Percentiles rank a stretch among this genome's conserved stretches.
phyloP scores from a whole-genome alignment of 2,888 invertebrate genomes.

The Yponomeuta malinellus region DNA sequence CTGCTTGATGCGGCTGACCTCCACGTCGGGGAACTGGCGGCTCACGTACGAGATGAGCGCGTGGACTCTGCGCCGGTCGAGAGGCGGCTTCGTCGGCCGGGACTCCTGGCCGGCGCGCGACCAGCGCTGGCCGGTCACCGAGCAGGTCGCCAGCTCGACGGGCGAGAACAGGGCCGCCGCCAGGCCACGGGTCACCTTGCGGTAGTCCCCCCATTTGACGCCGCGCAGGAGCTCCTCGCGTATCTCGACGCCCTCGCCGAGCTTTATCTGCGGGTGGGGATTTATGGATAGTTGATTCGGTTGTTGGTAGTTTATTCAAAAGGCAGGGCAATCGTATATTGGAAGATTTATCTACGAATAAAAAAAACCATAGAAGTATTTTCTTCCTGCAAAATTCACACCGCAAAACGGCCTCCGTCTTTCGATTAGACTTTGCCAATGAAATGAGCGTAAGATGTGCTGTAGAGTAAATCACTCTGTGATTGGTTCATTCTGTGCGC shows the following conservation, averaged over 20 bases:
- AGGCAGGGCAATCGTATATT: no score
- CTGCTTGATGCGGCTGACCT: constrained; percentile 85
- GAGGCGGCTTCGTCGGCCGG: constrained; percentile 83
- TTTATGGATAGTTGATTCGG: neutral
- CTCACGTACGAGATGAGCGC: constrained; percentile 86
- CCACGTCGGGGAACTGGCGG: constrained; percentile 82
- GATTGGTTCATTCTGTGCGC: no score
- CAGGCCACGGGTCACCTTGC: constrained; percentile 82
- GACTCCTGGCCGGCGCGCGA: constrained; percentile 83
- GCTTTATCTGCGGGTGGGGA: constrained; percentile 73
- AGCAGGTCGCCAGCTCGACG: constrained; percentile 83
- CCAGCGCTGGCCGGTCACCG: constrained; percentile 86
- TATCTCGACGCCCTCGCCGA: constrained; percentile 84
- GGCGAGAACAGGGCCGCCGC: constrained; percentile 85
- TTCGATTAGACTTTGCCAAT: no score
- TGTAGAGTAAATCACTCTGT: no score
- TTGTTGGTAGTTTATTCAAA: neutral
- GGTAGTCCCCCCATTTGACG: constrained; percentile 84
- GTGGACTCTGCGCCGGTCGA: constrained; percentile 83
- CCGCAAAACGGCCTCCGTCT: no score
- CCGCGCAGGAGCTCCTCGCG: constrained; percentile 82
- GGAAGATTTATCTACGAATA: no score
- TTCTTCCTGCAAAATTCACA: no score
- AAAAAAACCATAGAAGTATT: no score
- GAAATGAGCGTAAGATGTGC: no score